Base-by-base conservation (phyloP, 2,888 invertebrate genomes). In the Shargacucullia verbasci region DNA sequence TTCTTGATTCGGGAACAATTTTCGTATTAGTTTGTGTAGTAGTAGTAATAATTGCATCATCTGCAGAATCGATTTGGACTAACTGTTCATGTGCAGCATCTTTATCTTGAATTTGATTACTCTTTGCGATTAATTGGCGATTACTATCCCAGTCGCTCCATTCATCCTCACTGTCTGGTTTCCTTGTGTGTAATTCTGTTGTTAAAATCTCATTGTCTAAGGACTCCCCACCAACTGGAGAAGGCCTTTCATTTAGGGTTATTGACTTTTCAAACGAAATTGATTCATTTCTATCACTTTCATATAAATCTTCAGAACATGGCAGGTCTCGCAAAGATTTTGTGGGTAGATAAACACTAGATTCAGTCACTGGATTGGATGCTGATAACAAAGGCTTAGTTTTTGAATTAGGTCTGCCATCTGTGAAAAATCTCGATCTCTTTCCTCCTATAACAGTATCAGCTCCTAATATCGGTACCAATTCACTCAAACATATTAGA, bases 141-240 rank as follows among this genome's bases (percentile, higher is more conserved):
- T 79, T 94, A 53, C 95, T 95, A 7, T 97, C 97, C 98, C 98
- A 98, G 83, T 97, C 97, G 48, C 97, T 97, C 98, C 98, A 98
- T 37, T 95, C 95, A 55, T 96, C 96, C 78, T 96, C 96, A 73
- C 96, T 96, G 57, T 95, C 95, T 27, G 89, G 62, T 78, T 94
- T 86, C 85, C 87, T 69, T 13, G 27, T 46, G 89, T 90, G 52
- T 43, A 91, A 85, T 75, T 85, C 71, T 78, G 81, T 55, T 82
- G 87, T 47, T 84, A 88, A 66, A 20, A 76, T 64, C 62, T 91
- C 88, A 59, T 86, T 80, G 45, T 91, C 91, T 56, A 95, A 92
- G 68, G 96, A 97, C 88, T 98, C 98, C 5, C 97, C 97, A 2
- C 98, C 98, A 74, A 98, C 97, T 0, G 98, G 98, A 31, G 97